Conservation (phyloP, 1,140 invertebrate species). For the Drosophila mojavensis region DNA sequence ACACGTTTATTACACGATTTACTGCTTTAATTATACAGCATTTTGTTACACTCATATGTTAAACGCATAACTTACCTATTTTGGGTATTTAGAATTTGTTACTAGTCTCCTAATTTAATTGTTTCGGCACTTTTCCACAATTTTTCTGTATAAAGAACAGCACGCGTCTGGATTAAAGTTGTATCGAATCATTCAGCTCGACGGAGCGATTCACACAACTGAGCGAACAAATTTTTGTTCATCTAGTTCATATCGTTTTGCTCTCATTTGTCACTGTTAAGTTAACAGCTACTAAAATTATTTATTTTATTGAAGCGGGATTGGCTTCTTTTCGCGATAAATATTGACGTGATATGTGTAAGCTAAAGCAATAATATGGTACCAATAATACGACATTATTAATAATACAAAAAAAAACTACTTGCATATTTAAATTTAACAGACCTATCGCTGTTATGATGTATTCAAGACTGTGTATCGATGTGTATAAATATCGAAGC, state of each 20-base stretch:
- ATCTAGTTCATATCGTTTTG: neutral
- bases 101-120: conserved; percentile 3
- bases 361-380: too few relatives aligned
- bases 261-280: neutral
- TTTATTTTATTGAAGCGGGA: too few relatives aligned
- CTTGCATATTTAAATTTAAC: neutral
- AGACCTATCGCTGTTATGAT: neutral
- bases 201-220: neutral
- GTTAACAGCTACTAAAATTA: neutral
- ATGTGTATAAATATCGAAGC: neutral
- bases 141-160: conserved; percentile 23
- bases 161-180: conserved; percentile 29
- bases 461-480: neutral
- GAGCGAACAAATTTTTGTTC: neutral
- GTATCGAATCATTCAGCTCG: conserved; percentile 14
- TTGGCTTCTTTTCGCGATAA: too few relatives aligned
- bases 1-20: neutral
- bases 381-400: too few relatives aligned
- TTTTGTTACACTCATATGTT: too few relatives aligned
- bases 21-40: neutral
- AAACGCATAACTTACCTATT: conserved; percentile 8
- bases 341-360: neutral
- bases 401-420: neutral
- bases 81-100: conserved; percentile 20
- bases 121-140: conserved; percentile 39